These are phyloP conservation scores for Theretra japonica DNA, from an alignment of 2,888 invertebrate species.

Conservation along the genomic window DNA sequence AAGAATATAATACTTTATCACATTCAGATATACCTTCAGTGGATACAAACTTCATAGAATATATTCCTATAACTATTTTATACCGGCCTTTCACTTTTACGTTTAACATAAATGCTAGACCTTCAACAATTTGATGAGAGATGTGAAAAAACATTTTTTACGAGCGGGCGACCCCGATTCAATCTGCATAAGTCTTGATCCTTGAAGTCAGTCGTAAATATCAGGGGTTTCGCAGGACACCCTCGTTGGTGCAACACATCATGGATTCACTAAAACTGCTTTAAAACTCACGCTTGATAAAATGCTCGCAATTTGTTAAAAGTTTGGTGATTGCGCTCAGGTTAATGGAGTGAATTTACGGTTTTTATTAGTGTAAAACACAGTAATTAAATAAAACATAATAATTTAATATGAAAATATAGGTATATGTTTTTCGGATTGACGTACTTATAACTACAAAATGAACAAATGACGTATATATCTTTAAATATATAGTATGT, in stretches of 20 bases:
- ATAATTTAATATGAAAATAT: too few relatives aligned
- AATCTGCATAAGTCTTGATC: conserved; percentile 38
- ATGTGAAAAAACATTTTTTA: conserved; percentile 25
- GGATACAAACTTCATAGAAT: background rate
- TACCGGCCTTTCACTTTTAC: background rate
- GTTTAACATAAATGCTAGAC: conserved; percentile 10
- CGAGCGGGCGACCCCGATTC: conserved; percentile 33
- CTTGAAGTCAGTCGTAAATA: conserved; percentile 38
- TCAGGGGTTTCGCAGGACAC: conserved; percentile 30
- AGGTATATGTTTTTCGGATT: background rate
- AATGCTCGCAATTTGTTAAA: conserved; percentile 5
- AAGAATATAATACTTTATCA: too few relatives aligned
- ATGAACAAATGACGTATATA: too few relatives aligned
- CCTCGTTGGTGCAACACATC: conserved; percentile 23
- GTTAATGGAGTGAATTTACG: background rate
- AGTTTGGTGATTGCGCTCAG: background rate
- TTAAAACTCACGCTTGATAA: conserved; percentile 19
- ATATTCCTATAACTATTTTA: background rate
- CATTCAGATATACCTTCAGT: too few relatives aligned
- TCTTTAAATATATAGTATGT: too few relatives aligned
- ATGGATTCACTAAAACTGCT: conserved; percentile 17
- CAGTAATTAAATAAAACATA: too few relatives aligned
- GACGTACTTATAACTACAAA: too few relatives aligned
- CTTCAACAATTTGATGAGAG: conserved; percentile 32
- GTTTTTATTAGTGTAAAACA: too few relatives aligned